These are phyloP conservation scores for Holotrichia oblita DNA, from an alignment of 1,140 invertebrate species.

Conservation along the genomic window DNA sequence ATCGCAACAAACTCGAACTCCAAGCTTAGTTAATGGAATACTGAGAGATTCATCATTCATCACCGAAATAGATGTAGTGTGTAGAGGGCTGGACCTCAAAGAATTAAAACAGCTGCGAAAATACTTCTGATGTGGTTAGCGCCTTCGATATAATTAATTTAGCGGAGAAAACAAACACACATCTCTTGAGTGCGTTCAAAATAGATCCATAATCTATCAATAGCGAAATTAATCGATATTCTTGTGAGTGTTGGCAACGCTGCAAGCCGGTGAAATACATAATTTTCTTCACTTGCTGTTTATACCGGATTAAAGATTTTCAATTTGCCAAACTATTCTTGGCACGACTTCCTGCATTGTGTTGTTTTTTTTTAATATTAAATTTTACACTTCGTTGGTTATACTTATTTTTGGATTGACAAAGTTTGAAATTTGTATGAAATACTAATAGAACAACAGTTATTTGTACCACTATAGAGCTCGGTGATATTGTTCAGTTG, in stretches of 20 bases:
- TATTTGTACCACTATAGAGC: too few species aligned
- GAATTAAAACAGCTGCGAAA: neutral
- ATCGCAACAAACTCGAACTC: too few species aligned
- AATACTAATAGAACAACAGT: too few species aligned
- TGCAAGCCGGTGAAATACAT: neutral
- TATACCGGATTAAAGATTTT: neutral
- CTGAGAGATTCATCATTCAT: too few species aligned
- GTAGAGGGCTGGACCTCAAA: neutral
- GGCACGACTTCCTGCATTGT: neutral
- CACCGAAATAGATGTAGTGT: too few species aligned
- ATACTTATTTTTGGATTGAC: too few species aligned
- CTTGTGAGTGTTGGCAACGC: neutral
- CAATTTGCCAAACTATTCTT: constrained; percentile 25
- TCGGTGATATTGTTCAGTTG: too few species aligned
- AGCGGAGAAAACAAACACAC: neutral
- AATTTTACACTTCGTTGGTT: too few species aligned
- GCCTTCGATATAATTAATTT: neutral
- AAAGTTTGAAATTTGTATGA: too few species aligned
- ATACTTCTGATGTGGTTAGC: neutral
- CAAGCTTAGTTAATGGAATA: too few species aligned
- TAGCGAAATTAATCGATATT: neutral
- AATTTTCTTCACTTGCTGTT: neutral
- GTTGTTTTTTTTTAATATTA: neutral
- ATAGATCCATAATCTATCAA: neutral
- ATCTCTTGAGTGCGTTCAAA: neutral